Evolutionary conservation across 2,888 invertebrate genomes (phyloP).

Genomic region (Gymnocheta viridis): DNA sequence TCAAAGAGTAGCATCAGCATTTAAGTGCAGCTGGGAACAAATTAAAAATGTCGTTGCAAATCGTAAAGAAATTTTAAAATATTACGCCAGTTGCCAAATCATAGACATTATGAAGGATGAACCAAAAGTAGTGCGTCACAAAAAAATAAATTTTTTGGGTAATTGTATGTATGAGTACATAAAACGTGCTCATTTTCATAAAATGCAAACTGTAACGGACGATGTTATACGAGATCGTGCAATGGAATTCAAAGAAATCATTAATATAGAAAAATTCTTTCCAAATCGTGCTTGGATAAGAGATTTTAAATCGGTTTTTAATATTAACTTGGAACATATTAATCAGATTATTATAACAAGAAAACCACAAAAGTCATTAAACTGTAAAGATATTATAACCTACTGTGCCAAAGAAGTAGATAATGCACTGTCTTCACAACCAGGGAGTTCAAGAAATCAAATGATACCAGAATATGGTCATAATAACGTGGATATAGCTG

Average conservation of each 20-base stretch:
- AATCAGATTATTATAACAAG: constrained; percentile 64
- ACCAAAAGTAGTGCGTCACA: constrained; percentile 70
- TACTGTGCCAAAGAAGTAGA: constrained; percentile 71
- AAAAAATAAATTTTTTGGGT: constrained; percentile 73
- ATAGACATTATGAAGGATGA: constrained; percentile 68
- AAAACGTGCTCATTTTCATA: constrained; percentile 70
- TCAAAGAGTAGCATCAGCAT: constrained; percentile 71
- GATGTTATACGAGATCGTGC: constrained; percentile 70
- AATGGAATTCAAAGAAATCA: constrained; percentile 70
- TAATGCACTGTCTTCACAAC: constrained; percentile 61
- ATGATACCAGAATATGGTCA: constrained; percentile 29
- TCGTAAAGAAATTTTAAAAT: constrained; percentile 71
- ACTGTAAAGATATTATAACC: constrained; percentile 69
- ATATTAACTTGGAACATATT: constrained; percentile 69
- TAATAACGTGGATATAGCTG: constrained; percentile 28
- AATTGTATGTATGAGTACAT: constrained; percentile 73
- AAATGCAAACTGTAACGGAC: constrained; percentile 59
- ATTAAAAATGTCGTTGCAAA: constrained; percentile 73
- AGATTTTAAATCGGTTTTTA: constrained; percentile 72
- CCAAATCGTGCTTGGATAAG: constrained; percentile 72
- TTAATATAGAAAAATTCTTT: constrained; percentile 72
- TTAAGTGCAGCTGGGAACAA: constrained; percentile 74
- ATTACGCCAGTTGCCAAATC: constrained; percentile 72
- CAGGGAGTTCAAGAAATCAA: constrained; percentile 57
- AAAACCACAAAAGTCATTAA: constrained; percentile 69